These are phyloP conservation scores for Papilio polyxenes DNA, from an alignment of 1,140 invertebrate genomes.

Conservation along the genomic window DNA sequence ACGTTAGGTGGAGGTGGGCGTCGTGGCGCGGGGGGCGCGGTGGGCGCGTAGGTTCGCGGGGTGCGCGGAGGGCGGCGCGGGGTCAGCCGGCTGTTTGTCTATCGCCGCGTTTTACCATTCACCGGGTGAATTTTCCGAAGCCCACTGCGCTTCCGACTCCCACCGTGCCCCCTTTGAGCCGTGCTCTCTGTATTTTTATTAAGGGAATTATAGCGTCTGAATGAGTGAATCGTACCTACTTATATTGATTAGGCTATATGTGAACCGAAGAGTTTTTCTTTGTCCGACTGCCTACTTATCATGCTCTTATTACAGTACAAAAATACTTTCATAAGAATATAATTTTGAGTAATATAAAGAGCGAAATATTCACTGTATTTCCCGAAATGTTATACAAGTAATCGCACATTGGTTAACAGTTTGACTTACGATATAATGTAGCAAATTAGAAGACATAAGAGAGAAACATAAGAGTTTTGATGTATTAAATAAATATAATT, in stretches of 20 bases:
- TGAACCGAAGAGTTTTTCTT: constrained; percentile 34
- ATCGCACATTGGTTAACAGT: not conserved
- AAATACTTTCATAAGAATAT: not conserved
- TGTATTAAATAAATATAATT: constrained; percentile 14
- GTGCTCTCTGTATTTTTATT: constrained; percentile 76
- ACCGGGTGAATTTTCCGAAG: constrained; percentile 79
- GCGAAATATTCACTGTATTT: not conserved
- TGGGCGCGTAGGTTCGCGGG: constrained; percentile 32
- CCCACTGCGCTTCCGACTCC: constrained; percentile 67
- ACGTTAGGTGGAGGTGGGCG: constrained; percentile 65
- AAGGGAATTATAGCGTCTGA: constrained; percentile 77
- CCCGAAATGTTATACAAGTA: not conserved
- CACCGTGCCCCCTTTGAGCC: constrained; percentile 63
- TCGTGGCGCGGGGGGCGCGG: constrained; percentile 16
- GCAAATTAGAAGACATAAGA: not conserved
- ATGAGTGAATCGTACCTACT: constrained; percentile 68
- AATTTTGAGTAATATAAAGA: not conserved
- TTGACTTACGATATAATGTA: not conserved
- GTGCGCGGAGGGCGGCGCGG: constrained; percentile 42
- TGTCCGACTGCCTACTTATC: constrained; percentile 10
- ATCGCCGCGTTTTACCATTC: constrained; percentile 78
- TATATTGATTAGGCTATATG: constrained; percentile 71
- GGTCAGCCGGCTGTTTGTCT: constrained; percentile 77
- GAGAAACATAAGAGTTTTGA: not conserved
- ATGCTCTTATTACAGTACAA: constrained; percentile 12